Evolutionary conservation across 2,113 vertebrate species (phyloP).

Genomic region (Ahaetulla prasina): DNA sequence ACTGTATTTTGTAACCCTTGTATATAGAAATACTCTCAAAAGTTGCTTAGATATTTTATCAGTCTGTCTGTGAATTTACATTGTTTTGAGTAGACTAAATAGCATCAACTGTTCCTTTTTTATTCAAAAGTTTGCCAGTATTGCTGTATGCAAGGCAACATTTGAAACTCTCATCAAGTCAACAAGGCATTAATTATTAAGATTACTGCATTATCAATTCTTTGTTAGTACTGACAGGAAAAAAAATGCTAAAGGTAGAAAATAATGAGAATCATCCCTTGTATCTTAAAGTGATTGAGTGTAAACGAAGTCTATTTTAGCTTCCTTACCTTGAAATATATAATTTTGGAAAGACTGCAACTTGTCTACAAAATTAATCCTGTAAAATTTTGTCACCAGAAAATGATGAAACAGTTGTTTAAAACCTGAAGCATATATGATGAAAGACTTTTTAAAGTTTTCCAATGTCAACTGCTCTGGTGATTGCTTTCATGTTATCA

Average conservation of each 20-base stretch:
- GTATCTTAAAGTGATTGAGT: not conserved
- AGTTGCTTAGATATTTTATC: not conserved
- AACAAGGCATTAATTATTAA: conserved; percentile 27
- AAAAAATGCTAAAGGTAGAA: not conserved
- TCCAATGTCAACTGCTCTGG: not conserved
- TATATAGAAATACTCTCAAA: not conserved
- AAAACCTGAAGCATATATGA: not conserved
- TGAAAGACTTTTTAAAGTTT: not conserved
- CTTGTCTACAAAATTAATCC: not conserved
- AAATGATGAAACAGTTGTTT: not conserved
- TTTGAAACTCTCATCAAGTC: conserved; percentile 28
- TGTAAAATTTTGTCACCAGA: not conserved
- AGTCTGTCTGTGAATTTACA: not conserved
- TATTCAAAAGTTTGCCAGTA: not conserved
- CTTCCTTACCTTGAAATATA: not conserved
- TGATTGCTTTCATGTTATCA: not conserved
- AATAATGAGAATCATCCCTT: not conserved
- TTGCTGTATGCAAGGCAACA: not conserved
- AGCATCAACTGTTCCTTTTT: conserved; percentile 5
- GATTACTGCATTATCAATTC: not conserved
- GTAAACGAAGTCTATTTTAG: not conserved
- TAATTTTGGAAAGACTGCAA: not conserved
- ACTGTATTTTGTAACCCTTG: not conserved
- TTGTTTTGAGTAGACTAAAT: not conserved
- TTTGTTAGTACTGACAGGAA: not conserved